Evolutionary conservation across 2,113 vertebrate species (phyloP), one percentile per base, ranked within the genome.

Genomic region (Cyphomyrus discorhynchus): DNA sequence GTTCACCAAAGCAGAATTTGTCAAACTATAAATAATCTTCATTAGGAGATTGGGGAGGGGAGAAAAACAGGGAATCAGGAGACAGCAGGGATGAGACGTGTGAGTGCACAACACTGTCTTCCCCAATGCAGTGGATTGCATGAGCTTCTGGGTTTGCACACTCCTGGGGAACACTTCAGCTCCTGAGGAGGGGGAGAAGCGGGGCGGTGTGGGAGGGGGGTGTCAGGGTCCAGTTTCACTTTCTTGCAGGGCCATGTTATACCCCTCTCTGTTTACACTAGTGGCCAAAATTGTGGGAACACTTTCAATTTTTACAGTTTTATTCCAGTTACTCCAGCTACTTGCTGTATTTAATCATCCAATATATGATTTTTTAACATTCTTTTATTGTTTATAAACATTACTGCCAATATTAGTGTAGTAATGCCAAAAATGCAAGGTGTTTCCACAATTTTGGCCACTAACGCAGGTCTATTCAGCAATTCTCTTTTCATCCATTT

Each of bases 131-230:
- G 50, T 31, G 52, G 49, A 46, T 46, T 47, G 42, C 56, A 58
- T 35, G 31, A 90, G 91, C 90, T 86, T 93, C 92, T 93, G 11
- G 46, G 93, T 87, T 92, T 77, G 93, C 17, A 21, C 88, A 91
- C 35, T 93, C 89, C 92, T 94, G 93, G 90, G 90, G 90, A 93
- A 92, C 92, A 91, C 88, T 92, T 91, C 91, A 92, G 94, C 88
- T 92, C 92, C 95, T 95, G 66, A 62, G 45, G 82, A 90, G 15
- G 89, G 89, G 5, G 86, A 77, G 5, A 80, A 39, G 9, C 8
- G 11, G 13, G n/a, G 11, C 6, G 4, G 52, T 1, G 50, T 3
- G 52, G 4, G 7, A 9, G 53, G 45, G 7, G 4, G 39, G 39
- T 3, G 74, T 49, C n/a, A 80, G 46, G 11, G 74, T 5, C 15